Conservation (phyloP, 2,888 invertebrate genomes). For the Dryocosmus kuriphilus region DNA sequence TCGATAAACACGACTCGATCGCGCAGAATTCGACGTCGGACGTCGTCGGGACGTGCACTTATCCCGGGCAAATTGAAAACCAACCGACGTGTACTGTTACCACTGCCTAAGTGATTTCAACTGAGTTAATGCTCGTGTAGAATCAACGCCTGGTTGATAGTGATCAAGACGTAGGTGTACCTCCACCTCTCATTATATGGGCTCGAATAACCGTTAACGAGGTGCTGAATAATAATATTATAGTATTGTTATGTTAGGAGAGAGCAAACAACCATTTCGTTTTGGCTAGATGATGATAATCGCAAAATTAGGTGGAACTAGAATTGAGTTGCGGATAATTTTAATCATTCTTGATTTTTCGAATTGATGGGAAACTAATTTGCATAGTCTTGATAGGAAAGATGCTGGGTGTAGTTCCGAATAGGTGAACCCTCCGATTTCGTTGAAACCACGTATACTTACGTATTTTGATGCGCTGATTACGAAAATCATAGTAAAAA, state of each 20-base stretch:
- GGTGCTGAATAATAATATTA: slow-evolving; percentile 39
- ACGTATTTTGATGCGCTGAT: no score
- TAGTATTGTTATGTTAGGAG: slow-evolving; percentile 35
- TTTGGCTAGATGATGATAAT: slow-evolving; percentile 16
- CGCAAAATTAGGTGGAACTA: slow-evolving; percentile 22
- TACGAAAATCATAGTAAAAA: no score
- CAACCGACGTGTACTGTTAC: slow-evolving; percentile 20
- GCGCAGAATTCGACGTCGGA: slow-evolving; percentile 10
- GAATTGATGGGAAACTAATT: slow-evolving; percentile 14
- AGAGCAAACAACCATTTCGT: slow-evolving; percentile 34
- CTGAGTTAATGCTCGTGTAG: slow-evolving; percentile 23
- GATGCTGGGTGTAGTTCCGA: no score
- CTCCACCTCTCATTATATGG: slow-evolving; percentile 30
- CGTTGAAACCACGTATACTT: no score
- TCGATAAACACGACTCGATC: slow-evolving; percentile 46
- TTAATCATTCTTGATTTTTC: slow-evolving; percentile 5
- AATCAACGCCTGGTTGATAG: slow-evolving; percentile 17
- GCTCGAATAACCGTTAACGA: slow-evolving; percentile 38
- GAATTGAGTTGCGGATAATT: neutral
- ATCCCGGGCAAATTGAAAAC: slow-evolving; percentile 21
- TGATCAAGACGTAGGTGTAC: slow-evolving; percentile 37
- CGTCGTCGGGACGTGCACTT: slow-evolving; percentile 31
- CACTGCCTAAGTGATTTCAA: slow-evolving; percentile 34
- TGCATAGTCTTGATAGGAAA: neutral
- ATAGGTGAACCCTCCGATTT: no score